Conservation (phyloP, 2,113 vertebrate species). For the Ageneiosus marmoratus region DNA sequence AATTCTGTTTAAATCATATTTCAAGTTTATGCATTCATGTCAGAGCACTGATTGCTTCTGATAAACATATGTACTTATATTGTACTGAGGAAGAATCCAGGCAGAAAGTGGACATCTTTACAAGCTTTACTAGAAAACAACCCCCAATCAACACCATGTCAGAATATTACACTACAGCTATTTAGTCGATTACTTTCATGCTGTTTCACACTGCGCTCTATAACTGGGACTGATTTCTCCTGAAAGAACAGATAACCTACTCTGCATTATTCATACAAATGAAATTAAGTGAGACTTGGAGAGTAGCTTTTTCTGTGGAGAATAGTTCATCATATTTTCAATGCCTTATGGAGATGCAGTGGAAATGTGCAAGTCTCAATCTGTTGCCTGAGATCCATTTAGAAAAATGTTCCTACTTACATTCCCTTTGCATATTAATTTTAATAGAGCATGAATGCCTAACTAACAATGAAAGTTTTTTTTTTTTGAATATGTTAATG, state of each 20-base stretch:
- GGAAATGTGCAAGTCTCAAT: slow-evolving; percentile 56
- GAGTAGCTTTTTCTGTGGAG: slow-evolving; percentile 48
- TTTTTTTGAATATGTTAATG: slow-evolving; percentile 55
- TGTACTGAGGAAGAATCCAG: slow-evolving; percentile 42
- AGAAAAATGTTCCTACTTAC: slow-evolving; percentile 61
- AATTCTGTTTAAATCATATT: background rate
- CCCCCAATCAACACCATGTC: slow-evolving; percentile 18
- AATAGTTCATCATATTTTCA: slow-evolving; percentile 60
- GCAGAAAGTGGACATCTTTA: background rate
- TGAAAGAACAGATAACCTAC: slow-evolving; percentile 49
- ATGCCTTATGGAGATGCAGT: slow-evolving; percentile 54
- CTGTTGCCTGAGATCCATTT: slow-evolving; percentile 59
- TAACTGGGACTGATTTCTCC: slow-evolving; percentile 43
- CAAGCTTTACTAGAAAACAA: background rate
- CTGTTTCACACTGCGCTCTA: slow-evolving; percentile 32
- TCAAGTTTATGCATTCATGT: background rate
- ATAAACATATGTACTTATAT: slow-evolving; percentile 44
- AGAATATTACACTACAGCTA: slow-evolving; percentile 49
- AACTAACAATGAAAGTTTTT: slow-evolving; percentile 58
- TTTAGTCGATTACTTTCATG: slow-evolving; percentile 49
- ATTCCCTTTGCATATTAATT: slow-evolving; percentile 63
- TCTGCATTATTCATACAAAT: slow-evolving; percentile 51
- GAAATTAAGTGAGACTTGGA: slow-evolving; percentile 45
- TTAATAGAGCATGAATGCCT: slow-evolving; percentile 65
- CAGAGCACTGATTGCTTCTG: slow-evolving; percentile 48